Conservation (phyloP, 1,140 invertebrate genomes). For the Potamilus streckersoni region DNA sequence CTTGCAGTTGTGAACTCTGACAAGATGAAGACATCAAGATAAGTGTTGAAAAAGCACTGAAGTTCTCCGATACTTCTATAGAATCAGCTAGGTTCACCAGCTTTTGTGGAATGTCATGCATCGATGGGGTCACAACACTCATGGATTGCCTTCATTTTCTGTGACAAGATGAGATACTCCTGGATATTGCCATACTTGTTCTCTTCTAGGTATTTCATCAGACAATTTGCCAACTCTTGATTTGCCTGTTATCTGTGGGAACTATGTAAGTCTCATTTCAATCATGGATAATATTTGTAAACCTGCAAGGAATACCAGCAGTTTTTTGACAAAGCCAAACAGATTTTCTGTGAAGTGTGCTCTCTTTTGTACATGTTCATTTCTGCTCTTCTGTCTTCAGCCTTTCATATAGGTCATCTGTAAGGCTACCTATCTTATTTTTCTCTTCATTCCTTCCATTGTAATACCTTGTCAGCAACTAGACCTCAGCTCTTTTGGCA, state of each 20-base stretch:
- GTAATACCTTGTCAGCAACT: not conserved
- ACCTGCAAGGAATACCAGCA: too few species aligned
- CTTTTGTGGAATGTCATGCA: slow-evolving; percentile 14
- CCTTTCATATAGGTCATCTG: not conserved
- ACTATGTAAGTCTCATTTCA: not conserved
- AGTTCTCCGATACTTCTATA: slow-evolving; percentile 17
- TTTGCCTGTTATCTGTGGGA: slow-evolving; percentile 4
- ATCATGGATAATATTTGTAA: slow-evolving; percentile 5
- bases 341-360: not conserved
- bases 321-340: not conserved
- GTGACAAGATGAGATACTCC: too few species aligned
- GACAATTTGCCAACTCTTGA: not conserved
- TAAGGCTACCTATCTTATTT: not conserved
- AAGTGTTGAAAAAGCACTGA: too few species aligned
- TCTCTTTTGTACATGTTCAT: not conserved
- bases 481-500: too few species aligned
- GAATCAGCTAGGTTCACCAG: slow-evolving; percentile 17
- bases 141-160: slow-evolving; percentile 4
- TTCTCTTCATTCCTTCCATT: slow-evolving; percentile 1
- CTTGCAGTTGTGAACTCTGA: slow-evolving; percentile 22
- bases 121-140: slow-evolving; percentile 28
- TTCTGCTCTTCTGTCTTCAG: not conserved
- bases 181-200: slow-evolving; percentile 26
- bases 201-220: not conserved
- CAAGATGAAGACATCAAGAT: too few species aligned